These are phyloP conservation scores for Lepas anatifera DNA, from an alignment of 2,888 invertebrate species.

Conservation along the genomic window DNA sequence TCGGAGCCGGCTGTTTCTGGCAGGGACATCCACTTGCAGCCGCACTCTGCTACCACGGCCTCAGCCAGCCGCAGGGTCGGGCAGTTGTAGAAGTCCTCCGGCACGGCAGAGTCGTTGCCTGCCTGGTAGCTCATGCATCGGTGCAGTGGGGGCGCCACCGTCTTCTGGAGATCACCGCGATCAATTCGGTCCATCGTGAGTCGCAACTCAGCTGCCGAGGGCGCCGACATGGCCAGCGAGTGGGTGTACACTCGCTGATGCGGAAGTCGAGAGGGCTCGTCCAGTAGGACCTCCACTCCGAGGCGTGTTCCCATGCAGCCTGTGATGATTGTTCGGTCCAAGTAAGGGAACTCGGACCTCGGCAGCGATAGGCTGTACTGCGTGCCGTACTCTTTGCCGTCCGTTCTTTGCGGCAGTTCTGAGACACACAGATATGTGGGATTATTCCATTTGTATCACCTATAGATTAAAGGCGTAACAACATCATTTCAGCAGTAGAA, in stretches of 20 bases:
- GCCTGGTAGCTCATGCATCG: neutral
- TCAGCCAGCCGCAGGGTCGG: neutral
- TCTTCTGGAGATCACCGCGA: neutral
- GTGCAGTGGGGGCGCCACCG: neutral
- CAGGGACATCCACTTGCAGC: neutral
- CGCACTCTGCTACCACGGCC: neutral
- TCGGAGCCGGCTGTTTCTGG: neutral
- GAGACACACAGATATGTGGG: too few relatives aligned
- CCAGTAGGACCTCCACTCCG: neutral
- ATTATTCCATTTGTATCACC: too few relatives aligned
- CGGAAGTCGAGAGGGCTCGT: neutral
- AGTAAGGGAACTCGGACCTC: neutral
- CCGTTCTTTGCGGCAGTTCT: too few relatives aligned
- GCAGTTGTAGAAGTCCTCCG: neutral
- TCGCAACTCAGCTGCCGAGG: neutral
- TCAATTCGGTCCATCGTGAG: neutral
- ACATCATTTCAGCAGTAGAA: too few relatives aligned
- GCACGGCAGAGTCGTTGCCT: too few relatives aligned
- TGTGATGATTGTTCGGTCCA: neutral
- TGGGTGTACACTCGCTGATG: neutral
- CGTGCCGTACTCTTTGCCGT: neutral
- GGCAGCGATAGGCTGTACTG: neutral
- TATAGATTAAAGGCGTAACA: too few relatives aligned
- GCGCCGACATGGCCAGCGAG: neutral
- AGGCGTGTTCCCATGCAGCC: neutral